Evolutionary conservation across 53 echinoderm and acorn worm species (phyloP).

Genomic region (Actinopyga echinites): DNA sequence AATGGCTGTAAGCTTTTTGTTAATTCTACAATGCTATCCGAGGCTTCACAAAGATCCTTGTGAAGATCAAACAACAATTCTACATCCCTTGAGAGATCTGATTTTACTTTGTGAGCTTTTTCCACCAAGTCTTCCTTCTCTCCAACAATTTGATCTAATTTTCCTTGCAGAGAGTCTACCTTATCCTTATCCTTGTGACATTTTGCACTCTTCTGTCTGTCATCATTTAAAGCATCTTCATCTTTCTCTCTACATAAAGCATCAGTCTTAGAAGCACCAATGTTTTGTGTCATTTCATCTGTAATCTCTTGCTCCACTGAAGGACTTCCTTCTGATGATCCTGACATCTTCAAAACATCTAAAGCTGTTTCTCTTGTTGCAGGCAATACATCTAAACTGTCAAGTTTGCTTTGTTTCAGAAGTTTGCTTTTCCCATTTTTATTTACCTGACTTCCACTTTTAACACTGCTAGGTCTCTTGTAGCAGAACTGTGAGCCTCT

Average conservation of each 20-base stretch:
- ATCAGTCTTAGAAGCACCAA: neutral
- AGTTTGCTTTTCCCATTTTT: neutral
- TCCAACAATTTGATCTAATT: neutral
- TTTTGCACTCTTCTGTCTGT: constrained; percentile 1
- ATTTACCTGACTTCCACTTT: neutral
- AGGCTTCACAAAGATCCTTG: constrained; percentile 61
- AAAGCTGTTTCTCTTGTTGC: too few species aligned
- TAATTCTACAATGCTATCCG: constrained; percentile 60
- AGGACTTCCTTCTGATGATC: too few species aligned
- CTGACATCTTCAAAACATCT: too few species aligned
- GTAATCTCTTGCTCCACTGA: neutral
- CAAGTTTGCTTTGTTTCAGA: neutral
- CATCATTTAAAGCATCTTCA: neutral
- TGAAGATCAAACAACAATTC: constrained; percentile 38
- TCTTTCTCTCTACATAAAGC: neutral
- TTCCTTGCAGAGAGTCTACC: neutral
- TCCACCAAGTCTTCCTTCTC: constrained; percentile 49
- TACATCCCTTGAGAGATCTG: constrained; percentile 47
- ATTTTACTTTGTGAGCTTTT: constrained; percentile 47
- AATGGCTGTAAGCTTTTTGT: constrained; percentile 57
- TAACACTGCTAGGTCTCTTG: constrained; percentile 32
- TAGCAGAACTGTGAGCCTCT: constrained; percentile 72
- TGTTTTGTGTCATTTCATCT: neutral
- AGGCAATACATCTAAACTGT: too few species aligned
- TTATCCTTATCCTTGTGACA: neutral